These are phyloP conservation scores for Melanotaenia parkinsoni DNA, from an alignment of 2,797 vertebrate genomes.

Conservation along the genomic window DNA sequence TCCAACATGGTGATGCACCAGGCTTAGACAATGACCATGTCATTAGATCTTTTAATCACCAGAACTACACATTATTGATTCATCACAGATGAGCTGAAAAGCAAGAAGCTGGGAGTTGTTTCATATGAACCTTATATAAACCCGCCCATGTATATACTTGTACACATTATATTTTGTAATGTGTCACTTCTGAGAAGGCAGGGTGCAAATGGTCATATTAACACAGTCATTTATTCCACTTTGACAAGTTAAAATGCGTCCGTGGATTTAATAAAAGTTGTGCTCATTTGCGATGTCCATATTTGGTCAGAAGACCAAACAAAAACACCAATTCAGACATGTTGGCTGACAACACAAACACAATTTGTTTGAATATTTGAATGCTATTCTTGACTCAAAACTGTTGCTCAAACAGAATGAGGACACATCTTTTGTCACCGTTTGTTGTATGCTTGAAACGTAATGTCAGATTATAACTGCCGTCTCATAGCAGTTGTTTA, in stretches of 20 bases:
- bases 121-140: not conserved
- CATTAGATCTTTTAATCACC: constrained; percentile 2
- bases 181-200: not conserved
- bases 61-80: not conserved
- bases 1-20: constrained; percentile 3
- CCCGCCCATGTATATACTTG: not conserved
- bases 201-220: not conserved
- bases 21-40: not conserved
- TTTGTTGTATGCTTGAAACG: not conserved
- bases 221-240: not conserved
- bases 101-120: constrained; percentile 1
- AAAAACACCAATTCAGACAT: not conserved
- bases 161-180: no score
- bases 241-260: no score
- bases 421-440: not conserved
- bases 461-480: constrained; percentile 6
- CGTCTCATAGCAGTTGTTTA: not conserved
- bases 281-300: not conserved
- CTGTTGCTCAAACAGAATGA: not conserved
- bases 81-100: not conserved
- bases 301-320: not conserved
- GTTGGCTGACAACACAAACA: not conserved
- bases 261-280: not conserved
- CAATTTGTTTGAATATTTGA: not conserved
- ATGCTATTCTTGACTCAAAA: not conserved